phyloP scores from a whole-genome alignment of 2,888 invertebrate genomes.

The Hypomecis atomaria region DNA sequence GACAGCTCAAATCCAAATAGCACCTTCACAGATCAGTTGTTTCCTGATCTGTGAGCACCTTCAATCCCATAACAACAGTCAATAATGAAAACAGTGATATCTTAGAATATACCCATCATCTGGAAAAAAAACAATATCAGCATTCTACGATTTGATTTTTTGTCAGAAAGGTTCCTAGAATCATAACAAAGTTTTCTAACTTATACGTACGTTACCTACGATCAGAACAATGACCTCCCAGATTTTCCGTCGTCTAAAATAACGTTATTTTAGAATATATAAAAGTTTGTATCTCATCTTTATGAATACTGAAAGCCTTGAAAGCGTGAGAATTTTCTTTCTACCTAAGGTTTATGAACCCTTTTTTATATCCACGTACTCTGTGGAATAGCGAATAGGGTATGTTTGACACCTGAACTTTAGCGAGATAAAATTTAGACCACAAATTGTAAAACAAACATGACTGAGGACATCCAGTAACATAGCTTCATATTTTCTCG shows the following conservation, averaged over 20 bases:
- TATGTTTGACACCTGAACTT: not conserved
- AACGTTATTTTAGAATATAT: not conserved
- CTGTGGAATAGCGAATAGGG: not conserved
- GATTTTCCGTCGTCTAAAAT: not conserved
- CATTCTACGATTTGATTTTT: too few species aligned
- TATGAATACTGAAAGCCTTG: conserved; percentile 20
- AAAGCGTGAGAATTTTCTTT: conserved; percentile 11
- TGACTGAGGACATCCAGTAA: not conserved
- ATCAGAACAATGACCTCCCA: not conserved
- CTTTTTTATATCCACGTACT: conserved; percentile 6
- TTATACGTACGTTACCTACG: not conserved
- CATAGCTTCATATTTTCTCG: too few species aligned
- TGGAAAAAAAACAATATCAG: too few species aligned
- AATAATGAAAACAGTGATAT: too few species aligned
- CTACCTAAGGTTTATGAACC: conserved; percentile 4
- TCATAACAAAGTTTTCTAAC: too few species aligned
- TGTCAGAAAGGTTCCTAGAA: too few species aligned
- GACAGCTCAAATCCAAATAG: too few species aligned
- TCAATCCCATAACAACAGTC: too few species aligned
- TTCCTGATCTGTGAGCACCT: too few species aligned
- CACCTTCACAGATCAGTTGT: too few species aligned
- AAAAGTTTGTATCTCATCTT: conserved; percentile 4
- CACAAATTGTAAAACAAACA: not conserved
- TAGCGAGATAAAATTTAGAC: not conserved
- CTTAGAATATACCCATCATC: too few species aligned